Evolutionary conservation across 23 tunicate genomes (phyloP).

Genomic region (Trididemnum miniatum): DNA sequence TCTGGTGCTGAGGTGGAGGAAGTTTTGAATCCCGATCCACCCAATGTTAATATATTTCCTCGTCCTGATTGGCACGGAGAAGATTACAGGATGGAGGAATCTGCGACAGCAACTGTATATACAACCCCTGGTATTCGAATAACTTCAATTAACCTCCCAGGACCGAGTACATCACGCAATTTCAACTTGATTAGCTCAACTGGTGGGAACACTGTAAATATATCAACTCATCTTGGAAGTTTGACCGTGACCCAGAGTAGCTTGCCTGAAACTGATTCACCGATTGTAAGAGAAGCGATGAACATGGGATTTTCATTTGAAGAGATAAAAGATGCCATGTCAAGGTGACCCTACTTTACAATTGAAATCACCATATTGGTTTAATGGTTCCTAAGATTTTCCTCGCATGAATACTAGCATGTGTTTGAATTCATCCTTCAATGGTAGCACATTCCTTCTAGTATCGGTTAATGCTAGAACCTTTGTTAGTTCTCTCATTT

Average conservation of each 20-base stretch:
- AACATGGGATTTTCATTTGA: slow-evolving; percentile 2
- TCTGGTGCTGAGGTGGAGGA: neutral
- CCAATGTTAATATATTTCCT: neutral
- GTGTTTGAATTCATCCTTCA: too few relatives aligned
- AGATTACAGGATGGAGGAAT: neutral
- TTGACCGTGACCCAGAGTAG: neutral
- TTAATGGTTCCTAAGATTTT: too few relatives aligned
- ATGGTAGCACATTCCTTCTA: too few relatives aligned
- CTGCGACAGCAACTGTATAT: neutral
- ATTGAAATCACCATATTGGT: too few relatives aligned
- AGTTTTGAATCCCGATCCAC: neutral
- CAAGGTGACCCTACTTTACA: too few relatives aligned
- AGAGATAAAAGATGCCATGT: neutral
- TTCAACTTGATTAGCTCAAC: neutral
- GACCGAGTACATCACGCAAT: neutral
- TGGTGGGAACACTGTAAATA: neutral
- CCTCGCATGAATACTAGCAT: too few relatives aligned
- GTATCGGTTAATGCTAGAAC: too few relatives aligned
- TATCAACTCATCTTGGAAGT: neutral
- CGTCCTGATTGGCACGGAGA: slow-evolving; percentile 4
- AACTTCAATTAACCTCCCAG: neutral
- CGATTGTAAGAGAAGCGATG: neutral
- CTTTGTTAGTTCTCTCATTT: too few relatives aligned
- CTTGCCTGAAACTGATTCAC: neutral
- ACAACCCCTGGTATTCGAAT: slow-evolving; percentile 11